phyloP scores from a whole-genome alignment of 2,797 vertebrate genomes.

The Triplophysa bombifrons region DNA sequence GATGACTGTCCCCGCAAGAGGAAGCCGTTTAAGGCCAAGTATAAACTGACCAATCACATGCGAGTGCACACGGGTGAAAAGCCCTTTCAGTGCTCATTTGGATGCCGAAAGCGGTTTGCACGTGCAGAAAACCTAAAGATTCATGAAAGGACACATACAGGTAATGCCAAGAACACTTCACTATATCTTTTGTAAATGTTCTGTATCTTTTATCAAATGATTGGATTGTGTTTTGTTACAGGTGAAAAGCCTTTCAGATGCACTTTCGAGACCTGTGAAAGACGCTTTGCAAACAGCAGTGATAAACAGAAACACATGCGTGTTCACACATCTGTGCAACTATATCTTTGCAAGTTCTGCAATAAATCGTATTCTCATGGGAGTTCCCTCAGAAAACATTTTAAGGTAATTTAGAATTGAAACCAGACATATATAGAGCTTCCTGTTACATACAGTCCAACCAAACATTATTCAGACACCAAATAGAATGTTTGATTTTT shows the following conservation, averaged over 20 bases:
- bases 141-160: constrained; percentile 39
- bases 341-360: constrained; percentile 18
- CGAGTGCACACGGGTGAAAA: constrained; percentile 34
- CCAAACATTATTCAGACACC: too few species aligned
- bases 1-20: constrained; percentile 8
- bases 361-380: constrained; percentile 29
- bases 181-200: neutral
- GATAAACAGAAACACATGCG: constrained; percentile 36
- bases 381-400: constrained; percentile 31
- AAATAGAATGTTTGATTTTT: too few species aligned
- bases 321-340: neutral
- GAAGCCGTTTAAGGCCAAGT: constrained; percentile 35
- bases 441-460: too few species aligned
- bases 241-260: constrained; percentile 33
- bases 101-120: constrained; percentile 10
- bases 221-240: neutral
- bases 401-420: constrained; percentile 11
- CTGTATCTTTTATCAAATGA: neutral
- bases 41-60: constrained; percentile 33
- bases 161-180: neutral
- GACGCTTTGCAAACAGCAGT: constrained; percentile 31
- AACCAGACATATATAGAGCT: neutral
- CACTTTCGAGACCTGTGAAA: constrained; percentile 21
- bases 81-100: constrained; percentile 8
- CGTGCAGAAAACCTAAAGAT: constrained; percentile 25